Base-by-base conservation (phyloP, 2,113 vertebrate species). In the Asarcornis scutulata region DNA sequence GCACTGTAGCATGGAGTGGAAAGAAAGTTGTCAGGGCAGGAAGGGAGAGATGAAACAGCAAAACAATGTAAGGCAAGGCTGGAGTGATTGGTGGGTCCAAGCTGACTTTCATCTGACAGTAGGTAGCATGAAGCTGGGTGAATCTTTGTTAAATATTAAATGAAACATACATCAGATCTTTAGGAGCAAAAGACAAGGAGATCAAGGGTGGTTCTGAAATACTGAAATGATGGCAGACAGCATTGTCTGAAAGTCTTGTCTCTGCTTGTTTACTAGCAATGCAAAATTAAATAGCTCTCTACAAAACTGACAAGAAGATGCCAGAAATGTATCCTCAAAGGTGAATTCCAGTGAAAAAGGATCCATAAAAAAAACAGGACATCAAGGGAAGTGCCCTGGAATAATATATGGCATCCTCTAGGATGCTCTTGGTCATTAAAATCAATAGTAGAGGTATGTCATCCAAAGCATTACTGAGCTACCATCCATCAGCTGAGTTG, bases 341-440 rank as follows among this genome's bases (percentile, higher is more conserved):
- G 16, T 17, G 38, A 38, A 46, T 72, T 79, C 52, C 22, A 36
- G 29, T 48, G 26, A 29, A n/a, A 82, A 88, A 75, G 2, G 4
- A 58, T 7, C 6, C 11, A 42, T 44, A 5, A 69, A 38, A 83
- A 53, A 22, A 79, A 22, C 10, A 34, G 12, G 40, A 36, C 6
- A 50, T 1, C 8, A 52, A 58, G 18, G 38, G 3, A 66, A 62
- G 5, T 6, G 4, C 5, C 3, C 21, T 67, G 55, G 22, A 63
- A 31, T 55, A 31, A 8, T 8, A 17, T 14, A 14, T 1, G 21
- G 0, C 9, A 31, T 4, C 7, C 4, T 81, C 73, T 77, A 4
- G 7, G 48, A 50, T 50, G 48, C 5, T 38, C 40, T 68, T 2
- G 1, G 9, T 44, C 58, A 29, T 29, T 34, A 34, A 55, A 79